Conservation (phyloP, 2,888 invertebrate species). For the Agapostemon virescens region DNA sequence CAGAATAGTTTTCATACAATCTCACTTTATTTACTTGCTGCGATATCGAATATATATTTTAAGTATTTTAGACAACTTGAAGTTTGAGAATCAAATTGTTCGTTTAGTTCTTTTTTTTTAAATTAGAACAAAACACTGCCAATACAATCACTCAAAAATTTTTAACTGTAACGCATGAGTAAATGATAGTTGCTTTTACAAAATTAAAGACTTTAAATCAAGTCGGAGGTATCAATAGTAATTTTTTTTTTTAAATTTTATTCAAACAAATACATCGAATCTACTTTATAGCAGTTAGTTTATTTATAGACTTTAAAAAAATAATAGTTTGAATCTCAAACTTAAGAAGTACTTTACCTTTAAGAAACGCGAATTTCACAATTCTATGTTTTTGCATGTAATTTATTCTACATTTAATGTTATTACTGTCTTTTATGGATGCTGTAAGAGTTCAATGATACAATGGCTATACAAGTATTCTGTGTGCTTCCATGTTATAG, state of each 20-base stretch:
- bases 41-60: conserved; percentile 43
- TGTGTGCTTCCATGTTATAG: conserved; percentile 76
- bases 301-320: conserved; percentile 3
- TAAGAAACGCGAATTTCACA: conserved; percentile 26
- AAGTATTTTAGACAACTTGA: conserved; percentile 52
- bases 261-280: conserved; percentile 9
- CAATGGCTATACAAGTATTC: conserved; percentile 68
- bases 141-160: conserved; percentile 30
- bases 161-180: neutral
- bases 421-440: conserved; percentile 63
- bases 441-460: conserved; percentile 61
- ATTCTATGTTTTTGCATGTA: conserved; percentile 61
- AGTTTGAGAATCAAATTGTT: conserved; percentile 67
- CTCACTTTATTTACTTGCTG: conserved; percentile 33
- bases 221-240: neutral
- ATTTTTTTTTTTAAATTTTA: conserved; percentile 4
- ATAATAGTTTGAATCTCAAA: conserved; percentile 64
- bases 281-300: neutral
- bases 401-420: conserved; percentile 54
- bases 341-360: conserved; percentile 43
- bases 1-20: conserved; percentile 50
- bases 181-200: neutral
- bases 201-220: conserved; percentile 9
- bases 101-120: neutral
- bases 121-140: conserved; percentile 56